phyloP scores from a whole-genome alignment of 2,888 invertebrate species.

The Drosophila mimica region DNA sequence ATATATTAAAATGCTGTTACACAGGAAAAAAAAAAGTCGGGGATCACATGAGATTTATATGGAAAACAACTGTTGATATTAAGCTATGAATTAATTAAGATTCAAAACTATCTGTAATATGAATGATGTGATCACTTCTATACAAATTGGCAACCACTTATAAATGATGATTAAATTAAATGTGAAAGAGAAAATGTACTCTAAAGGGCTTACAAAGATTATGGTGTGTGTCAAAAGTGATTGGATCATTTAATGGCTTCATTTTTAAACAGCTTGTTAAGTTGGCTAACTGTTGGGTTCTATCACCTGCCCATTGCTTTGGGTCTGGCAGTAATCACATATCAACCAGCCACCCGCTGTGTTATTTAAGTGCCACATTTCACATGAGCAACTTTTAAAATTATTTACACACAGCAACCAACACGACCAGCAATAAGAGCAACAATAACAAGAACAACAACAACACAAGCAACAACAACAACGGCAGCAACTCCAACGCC shows the following conservation, averaged over 20 bases:
- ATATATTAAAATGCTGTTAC: background rate
- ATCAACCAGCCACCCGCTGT: slow-evolving; percentile 66
- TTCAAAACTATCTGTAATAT: background rate
- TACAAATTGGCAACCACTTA: background rate
- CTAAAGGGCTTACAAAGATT: background rate
- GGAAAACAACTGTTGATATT: background rate
- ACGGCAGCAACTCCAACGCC: slow-evolving; percentile 23
- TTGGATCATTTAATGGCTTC: slow-evolving; percentile 27
- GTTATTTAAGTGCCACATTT: slow-evolving; percentile 79
- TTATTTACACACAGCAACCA: slow-evolving; percentile 71
- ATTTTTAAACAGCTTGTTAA: slow-evolving; percentile 17
- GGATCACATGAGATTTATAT: background rate
- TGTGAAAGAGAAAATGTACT: background rate
- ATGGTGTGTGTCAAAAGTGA: slow-evolving; percentile 22
- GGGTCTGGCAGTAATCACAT: slow-evolving; percentile 39
- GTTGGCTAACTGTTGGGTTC: slow-evolving; percentile 23
- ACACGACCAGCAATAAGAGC: slow-evolving; percentile 24
- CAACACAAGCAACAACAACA: slow-evolving; percentile 25
- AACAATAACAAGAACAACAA: slow-evolving; percentile 26
- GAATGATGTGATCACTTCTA: background rate
- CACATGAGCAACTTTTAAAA: slow-evolving; percentile 78
- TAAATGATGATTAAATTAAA: background rate
- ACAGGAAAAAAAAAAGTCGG: background rate
- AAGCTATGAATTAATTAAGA: background rate
- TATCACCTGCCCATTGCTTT: slow-evolving; percentile 21